A percentile compares a stretch with the other conserved stretches of the same genome.
phyloP scores from a whole-genome alignment of 2,888 invertebrate species.

The Pelosia muscerda region DNA sequence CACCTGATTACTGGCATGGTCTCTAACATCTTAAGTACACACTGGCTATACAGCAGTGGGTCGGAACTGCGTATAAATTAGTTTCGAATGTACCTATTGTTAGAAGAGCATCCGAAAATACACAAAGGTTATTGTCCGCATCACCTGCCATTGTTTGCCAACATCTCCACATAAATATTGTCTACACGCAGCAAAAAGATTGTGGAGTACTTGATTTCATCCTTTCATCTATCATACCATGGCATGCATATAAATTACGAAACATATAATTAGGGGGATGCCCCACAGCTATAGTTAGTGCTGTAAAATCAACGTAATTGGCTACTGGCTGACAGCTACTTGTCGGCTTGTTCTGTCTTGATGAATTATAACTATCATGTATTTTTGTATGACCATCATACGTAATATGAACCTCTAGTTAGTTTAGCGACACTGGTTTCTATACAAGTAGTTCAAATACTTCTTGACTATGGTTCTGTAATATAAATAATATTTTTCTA shows the following conservation, averaged over 20 bases:
- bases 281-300: neutral
- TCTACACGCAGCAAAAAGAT: neutral
- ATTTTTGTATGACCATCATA: neutral
- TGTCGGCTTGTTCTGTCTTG: neutral
- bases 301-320: neutral
- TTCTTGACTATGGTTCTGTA: neutral
- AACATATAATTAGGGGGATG: neutral
- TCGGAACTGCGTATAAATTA: neutral
- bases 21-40: neutral
- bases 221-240: neutral
- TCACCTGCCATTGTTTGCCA: slow-evolving; percentile 38
- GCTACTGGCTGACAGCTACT: slow-evolving; percentile 2
- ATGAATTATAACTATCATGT: neutral
- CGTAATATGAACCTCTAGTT: neutral
- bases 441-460: neutral
- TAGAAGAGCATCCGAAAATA: slow-evolving; percentile 27
- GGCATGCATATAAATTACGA: neutral
- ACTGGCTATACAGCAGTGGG: neutral
- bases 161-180: slow-evolving; percentile 32
- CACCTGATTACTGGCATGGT: neutral
- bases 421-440: neutral
- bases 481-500: neutral
- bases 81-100: neutral
- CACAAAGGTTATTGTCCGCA: slow-evolving; percentile 39
- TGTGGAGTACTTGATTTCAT: neutral